These are phyloP conservation scores for Catonia carolina DNA, from an alignment of 2,888 invertebrate species.

Conservation along the genomic window DNA sequence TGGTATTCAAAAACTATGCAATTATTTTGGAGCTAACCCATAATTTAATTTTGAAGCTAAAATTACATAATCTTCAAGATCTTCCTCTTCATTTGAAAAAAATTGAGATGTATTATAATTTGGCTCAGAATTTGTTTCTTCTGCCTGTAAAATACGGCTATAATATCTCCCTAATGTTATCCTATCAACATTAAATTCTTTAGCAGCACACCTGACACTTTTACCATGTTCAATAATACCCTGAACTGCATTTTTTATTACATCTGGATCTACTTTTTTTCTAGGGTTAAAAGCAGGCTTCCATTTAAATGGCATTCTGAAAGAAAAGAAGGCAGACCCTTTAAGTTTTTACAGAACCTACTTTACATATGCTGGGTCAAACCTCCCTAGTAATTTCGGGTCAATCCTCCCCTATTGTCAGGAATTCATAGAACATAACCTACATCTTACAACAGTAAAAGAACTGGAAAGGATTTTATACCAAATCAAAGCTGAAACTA, in stretches of 20 bases:
- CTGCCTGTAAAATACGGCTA: neutral
- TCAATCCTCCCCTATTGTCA: neutral
- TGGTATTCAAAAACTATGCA: neutral
- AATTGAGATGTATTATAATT: neutral
- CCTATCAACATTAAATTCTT: neutral
- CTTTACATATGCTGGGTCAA: neutral
- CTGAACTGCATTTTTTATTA: neutral
- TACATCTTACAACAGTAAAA: neutral
- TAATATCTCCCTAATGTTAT: neutral
- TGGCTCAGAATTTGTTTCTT: neutral
- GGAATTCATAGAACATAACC: neutral
- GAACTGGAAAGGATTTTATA: neutral
- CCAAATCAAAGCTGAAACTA: neutral
- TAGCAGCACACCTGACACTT: neutral
- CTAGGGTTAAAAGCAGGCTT: neutral
- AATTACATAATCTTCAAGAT: neutral
- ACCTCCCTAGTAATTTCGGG: neutral
- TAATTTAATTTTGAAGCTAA: neutral
- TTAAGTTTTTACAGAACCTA: neutral
- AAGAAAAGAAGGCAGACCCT: neutral
- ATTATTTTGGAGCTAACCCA: neutral
- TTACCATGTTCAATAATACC: neutral
- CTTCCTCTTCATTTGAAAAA: slow-evolving; percentile 1
- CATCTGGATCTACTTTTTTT: neutral
- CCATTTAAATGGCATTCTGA: slow-evolving; percentile 3